Percentiles rank a stretch among this genome's conserved stretches.
Conservation (phyloP, 2,113 vertebrate species). For the Peromyscus polionotus region DNA sequence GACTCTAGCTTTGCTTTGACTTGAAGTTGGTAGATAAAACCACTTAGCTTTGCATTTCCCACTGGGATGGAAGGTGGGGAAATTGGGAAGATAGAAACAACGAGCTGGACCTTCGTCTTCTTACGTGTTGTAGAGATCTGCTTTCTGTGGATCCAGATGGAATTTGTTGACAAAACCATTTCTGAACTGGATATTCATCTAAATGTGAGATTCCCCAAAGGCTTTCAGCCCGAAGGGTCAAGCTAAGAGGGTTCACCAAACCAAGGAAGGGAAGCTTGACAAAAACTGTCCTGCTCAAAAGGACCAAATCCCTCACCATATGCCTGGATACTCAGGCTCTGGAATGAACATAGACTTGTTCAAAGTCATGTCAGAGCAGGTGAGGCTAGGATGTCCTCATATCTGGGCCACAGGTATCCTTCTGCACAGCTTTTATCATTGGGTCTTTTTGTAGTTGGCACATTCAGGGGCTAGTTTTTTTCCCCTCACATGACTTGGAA, state of each 20-base stretch:
- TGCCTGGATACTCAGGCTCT: background rate
- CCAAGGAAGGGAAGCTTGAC: conserved; percentile 7
- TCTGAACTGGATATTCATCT: background rate
- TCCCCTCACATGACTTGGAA: background rate
- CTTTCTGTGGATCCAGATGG: conserved; percentile 20
- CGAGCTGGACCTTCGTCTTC: background rate
- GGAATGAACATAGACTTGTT: background rate
- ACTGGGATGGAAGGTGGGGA: background rate
- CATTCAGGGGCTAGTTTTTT: background rate
- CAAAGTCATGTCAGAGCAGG: background rate
- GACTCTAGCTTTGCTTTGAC: conserved; percentile 1
- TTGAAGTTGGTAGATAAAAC: background rate
- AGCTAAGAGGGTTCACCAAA: background rate
- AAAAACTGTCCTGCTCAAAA: background rate
- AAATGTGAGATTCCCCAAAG: background rate
- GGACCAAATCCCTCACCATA: background rate
- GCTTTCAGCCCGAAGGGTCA: background rate
- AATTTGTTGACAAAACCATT: conserved; percentile 49
- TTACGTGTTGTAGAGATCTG: background rate
- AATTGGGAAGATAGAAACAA: background rate
- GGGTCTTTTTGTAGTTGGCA: background rate
- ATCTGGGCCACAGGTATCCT: background rate
- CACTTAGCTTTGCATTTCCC: background rate
- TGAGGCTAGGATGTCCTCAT: background rate
- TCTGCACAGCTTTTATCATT: background rate